A percentile compares a stretch with the other conserved stretches of the same genome.
Conservation (phyloP, 2,888 invertebrate genomes). For the Himalopsyche japonica region DNA sequence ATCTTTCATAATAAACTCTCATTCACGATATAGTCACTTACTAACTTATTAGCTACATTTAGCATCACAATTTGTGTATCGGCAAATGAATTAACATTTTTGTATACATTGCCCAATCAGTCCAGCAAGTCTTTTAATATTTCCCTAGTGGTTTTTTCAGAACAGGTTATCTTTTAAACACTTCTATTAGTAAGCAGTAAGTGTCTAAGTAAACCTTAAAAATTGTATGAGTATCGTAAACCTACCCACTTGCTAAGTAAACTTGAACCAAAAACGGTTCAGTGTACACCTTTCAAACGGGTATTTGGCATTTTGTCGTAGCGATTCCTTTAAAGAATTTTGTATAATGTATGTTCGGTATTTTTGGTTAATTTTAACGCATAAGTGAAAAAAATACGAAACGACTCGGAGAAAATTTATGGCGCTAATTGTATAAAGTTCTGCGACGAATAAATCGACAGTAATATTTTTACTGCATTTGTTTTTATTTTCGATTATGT, state of each 20-base stretch:
- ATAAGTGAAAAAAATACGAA: background rate
- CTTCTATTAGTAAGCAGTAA: background rate
- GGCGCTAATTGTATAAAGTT: too few species aligned
- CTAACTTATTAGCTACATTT: too few species aligned
- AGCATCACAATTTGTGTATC: too few species aligned
- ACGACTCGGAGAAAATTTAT: too few species aligned
- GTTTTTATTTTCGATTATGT: too few species aligned
- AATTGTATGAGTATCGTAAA: background rate
- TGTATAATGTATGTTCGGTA: background rate
- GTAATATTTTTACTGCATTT: too few species aligned
- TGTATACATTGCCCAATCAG: background rate
- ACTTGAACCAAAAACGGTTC: background rate
- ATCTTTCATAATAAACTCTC: too few species aligned
- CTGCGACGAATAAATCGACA: too few species aligned
- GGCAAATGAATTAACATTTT: too few species aligned
- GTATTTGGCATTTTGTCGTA: constrained; percentile 8
- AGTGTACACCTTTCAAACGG: constrained; percentile 7
- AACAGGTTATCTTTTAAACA: background rate
- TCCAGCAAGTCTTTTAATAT: background rate
- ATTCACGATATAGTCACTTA: too few species aligned
- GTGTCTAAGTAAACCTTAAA: background rate
- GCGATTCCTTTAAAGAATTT: background rate
- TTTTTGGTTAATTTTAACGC: background rate
- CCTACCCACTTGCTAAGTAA: background rate
- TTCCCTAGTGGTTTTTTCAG: background rate